Base-by-base conservation (phyloP, 2,888 invertebrate species). In the Charanyca ferruginea region DNA sequence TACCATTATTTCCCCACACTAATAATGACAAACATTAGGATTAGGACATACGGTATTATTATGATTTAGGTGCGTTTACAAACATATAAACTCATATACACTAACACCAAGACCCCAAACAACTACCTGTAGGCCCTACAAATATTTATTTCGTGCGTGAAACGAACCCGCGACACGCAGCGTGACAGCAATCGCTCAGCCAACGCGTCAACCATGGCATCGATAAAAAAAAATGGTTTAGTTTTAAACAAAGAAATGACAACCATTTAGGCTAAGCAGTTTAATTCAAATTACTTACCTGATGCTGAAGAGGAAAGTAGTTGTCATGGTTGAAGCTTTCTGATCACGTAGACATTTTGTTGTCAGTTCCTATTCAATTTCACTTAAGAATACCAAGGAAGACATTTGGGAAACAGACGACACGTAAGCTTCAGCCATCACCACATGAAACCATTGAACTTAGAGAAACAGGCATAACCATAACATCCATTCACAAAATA, bases 401-500 rank as follows among this genome's bases (percentile, higher is more conserved):
- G 16, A 5, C 32, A 2, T 22, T 22, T 13, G 16, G 1, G 6
- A 25, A 60, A 35, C 52, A 32, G 23, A 38, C 16, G 16, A 32
- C 16, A 45, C 4, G 13, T 42, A 35, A 57, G 38, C 13, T 42
- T 9, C 18, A 23, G 42, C 25, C 5, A 8, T 47, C 2, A 16
- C 23, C 23, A 25, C 23, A 42, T 32, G 9, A 59, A 54, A 59
- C 38, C 38, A 62, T 64, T 70, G 51, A 67, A 66, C 45, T 76
- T 44, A 1, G 16, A 63, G 62, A 62, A 73, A 57, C 67, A 48
- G 59, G 54, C 41, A 49, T 49, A 64, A 66, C 58, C 41, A 49
- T 49, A 64, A 66, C 60, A 60, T 61, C 52, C 66, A 65, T 67
- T 66, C 65, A 72, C 47, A 16, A 48, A 61, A 60, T 62, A 57